A percentile compares a stretch with the other conserved stretches of the same genome.
Evolutionary conservation across 2,888 invertebrate genomes (phyloP).

Genomic region (Cosmia pyralina): DNA sequence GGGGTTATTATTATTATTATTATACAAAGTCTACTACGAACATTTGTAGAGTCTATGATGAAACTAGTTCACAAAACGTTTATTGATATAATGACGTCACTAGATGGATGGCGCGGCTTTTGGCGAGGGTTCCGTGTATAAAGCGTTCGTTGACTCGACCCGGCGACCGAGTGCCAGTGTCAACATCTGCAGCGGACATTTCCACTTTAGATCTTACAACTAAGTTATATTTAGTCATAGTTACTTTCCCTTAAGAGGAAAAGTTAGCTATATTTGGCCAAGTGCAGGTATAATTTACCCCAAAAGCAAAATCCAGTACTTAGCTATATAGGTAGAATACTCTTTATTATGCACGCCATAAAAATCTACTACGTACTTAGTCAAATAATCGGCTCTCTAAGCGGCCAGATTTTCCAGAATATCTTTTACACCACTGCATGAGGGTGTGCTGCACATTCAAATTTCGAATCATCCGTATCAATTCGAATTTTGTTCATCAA

Average conservation of each 20-base stretch:
- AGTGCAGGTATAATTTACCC: neutral
- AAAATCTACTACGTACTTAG: too few relatives aligned
- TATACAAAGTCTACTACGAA: neutral
- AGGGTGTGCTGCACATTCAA: neutral
- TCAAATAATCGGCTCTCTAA: neutral
- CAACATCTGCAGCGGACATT: conserved; percentile 59
- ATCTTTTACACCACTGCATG: neutral
- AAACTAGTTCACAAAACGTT: conserved; percentile 41
- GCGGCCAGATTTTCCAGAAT: neutral
- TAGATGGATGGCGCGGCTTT: conserved; percentile 56
- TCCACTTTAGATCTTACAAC: conserved; percentile 28
- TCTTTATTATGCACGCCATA: too few relatives aligned
- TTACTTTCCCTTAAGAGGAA: neutral
- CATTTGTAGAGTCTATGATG: conserved; percentile 2
- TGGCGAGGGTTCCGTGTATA: conserved; percentile 69
- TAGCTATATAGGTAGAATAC: too few relatives aligned
- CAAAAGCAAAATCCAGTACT: conserved; percentile 6
- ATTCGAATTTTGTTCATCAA: neutral
- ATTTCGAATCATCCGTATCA: neutral
- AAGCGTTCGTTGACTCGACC: conserved; percentile 72
- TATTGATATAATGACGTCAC: conserved; percentile 57
- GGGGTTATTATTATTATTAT: too few relatives aligned
- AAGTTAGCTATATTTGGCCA: neutral
- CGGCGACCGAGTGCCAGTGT: conserved; percentile 58
- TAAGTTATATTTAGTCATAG: conserved; percentile 19